Evolutionary conservation across 2,888 invertebrate genomes (phyloP), one percentile per base, ranked within the genome.

Genomic region (Macrosoma leucophasiata): DNA sequence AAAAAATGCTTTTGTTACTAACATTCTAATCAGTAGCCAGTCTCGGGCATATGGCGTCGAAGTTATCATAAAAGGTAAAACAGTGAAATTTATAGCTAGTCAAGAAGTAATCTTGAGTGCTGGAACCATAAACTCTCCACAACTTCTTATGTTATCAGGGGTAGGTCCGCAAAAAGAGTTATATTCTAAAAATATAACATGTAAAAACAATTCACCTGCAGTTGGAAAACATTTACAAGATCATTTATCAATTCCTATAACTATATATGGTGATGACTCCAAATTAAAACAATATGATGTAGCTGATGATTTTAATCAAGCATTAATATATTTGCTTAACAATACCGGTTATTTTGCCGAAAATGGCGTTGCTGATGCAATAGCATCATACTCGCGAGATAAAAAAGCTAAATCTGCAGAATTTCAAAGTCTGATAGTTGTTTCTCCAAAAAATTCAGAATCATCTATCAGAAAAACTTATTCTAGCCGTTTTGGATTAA

Each of bases 221-320:
- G 87, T 87, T 0, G 88, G 87, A 0, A 50, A 70, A 39, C 85
- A 87, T 53, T 65, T 87, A 8, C 84, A 86, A 50, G 87, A 88
- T 41, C 87, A 88, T 48, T 52, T 68, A 10, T 53, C 57, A 13
- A 48, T 75, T 12, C 82, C 79, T 3, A 29, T 85, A 1, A 55
- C 65, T 1, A 50, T 86, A 10, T 70, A 56, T 20, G 67, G 54
- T 2, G 46, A 68, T n/a, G n/a, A n/a, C n/a, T n/a, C n/a, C 30
- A 47, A 56, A 13, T 57, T 82, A 2, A 43, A 43, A n/a, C 51
- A 47, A 13, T 50, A 58, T 33, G 44, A 56, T 18, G 41, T 49
- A 0, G 45, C 52, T 0, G 53, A 68, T 11, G 22, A 33, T 13
- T 31, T 66, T 7, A 66, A 75, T n/a, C 75, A 78, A 20, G 44